Base-by-base conservation (phyloP, 2,113 vertebrate species). In the Ceyx margarethae region DNA sequence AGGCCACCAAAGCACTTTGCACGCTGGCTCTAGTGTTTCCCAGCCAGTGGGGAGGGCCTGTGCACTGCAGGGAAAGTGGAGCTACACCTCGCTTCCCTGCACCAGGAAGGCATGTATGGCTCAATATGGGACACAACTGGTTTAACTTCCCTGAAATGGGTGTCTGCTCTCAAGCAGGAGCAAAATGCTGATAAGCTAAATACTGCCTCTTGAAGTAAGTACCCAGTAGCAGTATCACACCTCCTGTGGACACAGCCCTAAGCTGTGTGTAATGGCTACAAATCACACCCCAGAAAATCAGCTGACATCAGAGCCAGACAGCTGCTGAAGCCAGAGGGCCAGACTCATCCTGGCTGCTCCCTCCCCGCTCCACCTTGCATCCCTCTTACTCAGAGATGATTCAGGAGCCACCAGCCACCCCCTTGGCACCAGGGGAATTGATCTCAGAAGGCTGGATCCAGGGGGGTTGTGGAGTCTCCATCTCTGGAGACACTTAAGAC, bases 211-310 rank as follows among this genome's bases (percentile, higher is more conserved):
- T 0, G 35, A 68, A 85, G 13, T 31, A 60, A 82, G 17, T 25
- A 51, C 11, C 17, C 2, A 0, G 0, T 1, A 40, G 22, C 50
- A 61, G 18, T n/a, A 45, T 60, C 20, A 79, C 14, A 21, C 2
- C 7, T 61, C 54, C 40, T 40, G 19, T 2, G 2, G 45, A 53
- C 53, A 58, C 10, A 54, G 21, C 50, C 80, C 51, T 29, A 54
- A 77, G 21, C 37, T 37, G 37, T 37, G 4, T 37, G 37, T 10
- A 37, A 37, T 2, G 3, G 14, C 28, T 42, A 42, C 42, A 19
- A 26, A 51, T 35, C 76, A 43, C 40, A 90, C 48, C 15, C 28
- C 28, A 74, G 26, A 73, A 85, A 85, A 85, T 82, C 26, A 72
- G 15, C 50, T 54, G 56, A 28, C 56, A 58, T 69, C 53, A 76